Percentiles rank a stretch among this genome's conserved stretches.
These are phyloP conservation scores for Cacatua alba DNA, from an alignment of 2,113 vertebrate genomes.

Conservation along the genomic window DNA sequence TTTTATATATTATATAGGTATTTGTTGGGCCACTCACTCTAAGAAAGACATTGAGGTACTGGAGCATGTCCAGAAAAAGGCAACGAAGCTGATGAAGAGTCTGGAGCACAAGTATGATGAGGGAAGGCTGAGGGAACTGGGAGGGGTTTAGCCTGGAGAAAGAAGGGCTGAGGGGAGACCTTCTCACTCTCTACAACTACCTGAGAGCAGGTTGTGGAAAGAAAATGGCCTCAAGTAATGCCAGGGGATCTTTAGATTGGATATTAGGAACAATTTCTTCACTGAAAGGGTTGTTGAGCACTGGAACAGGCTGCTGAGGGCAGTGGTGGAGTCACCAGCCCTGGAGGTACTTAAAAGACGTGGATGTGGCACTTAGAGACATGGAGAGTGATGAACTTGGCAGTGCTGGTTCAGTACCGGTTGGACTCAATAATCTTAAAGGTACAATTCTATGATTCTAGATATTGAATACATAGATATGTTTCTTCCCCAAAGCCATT, in stretches of 20 bases:
- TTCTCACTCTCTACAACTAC: neutral
- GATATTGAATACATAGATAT: neutral
- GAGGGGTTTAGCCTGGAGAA: neutral
- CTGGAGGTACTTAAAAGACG: neutral
- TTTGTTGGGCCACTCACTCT: neutral
- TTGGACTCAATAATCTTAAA: neutral
- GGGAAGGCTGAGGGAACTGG: neutral
- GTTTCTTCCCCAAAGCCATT: neutral
- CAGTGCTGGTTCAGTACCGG: neutral
- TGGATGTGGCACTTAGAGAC: neutral
- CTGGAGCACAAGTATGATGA: neutral
- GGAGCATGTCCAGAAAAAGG: neutral
- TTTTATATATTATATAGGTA: neutral
- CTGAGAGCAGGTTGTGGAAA: neutral
- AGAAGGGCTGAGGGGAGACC: neutral
- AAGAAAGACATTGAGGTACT: neutral
- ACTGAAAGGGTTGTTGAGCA: neutral
- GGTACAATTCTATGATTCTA: neutral
- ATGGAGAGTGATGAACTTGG: neutral
- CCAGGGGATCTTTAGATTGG: neutral
- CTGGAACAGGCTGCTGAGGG: neutral
- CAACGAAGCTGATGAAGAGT: neutral
- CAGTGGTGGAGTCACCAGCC: neutral
- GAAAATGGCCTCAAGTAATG: neutral
- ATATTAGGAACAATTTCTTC: neutral